phyloP scores from a whole-genome alignment of 2,888 invertebrate species.

The Eupsilia transversa region DNA sequence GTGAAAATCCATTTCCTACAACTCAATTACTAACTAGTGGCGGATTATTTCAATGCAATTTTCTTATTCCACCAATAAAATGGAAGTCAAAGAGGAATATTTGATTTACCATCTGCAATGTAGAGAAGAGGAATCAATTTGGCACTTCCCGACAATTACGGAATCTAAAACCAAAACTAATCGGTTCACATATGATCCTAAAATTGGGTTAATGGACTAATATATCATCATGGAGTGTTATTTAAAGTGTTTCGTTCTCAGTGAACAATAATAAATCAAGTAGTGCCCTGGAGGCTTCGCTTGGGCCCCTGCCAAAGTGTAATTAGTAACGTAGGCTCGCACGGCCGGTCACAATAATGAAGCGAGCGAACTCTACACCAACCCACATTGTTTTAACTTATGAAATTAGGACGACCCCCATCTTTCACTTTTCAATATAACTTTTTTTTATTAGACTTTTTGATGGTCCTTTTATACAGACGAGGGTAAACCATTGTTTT shows the following conservation, averaged over 20 bases:
- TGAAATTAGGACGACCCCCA: slow-evolving; percentile 77
- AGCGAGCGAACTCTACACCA: slow-evolving; percentile 75
- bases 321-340: slow-evolving; percentile 84
- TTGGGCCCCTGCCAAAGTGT: slow-evolving; percentile 87
- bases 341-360: slow-evolving; percentile 83
- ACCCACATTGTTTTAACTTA: slow-evolving; percentile 82
- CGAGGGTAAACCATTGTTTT: not conserved
- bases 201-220: slow-evolving; percentile 75
- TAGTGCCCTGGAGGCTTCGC: slow-evolving; percentile 77
- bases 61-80: slow-evolving; percentile 9
- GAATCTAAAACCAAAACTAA: slow-evolving; percentile 48
- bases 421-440: slow-evolving; percentile 60
- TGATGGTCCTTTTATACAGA: slow-evolving; percentile 20
- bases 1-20: slow-evolving; percentile 38
- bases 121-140: not conserved
- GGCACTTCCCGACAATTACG: slow-evolving; percentile 11
- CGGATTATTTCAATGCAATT: slow-evolving; percentile 21
- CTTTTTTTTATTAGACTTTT: slow-evolving; percentile 47
- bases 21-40: slow-evolving; percentile 18
- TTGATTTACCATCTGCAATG: not conserved
- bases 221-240: slow-evolving; percentile 80
- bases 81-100: not conserved
- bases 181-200: slow-evolving; percentile 44
- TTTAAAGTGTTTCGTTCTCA: slow-evolving; percentile 84
- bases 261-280: slow-evolving; percentile 87